Conservation (phyloP, 92 coral and sea anemone genomes). For the Pocillopora meandrina region DNA sequence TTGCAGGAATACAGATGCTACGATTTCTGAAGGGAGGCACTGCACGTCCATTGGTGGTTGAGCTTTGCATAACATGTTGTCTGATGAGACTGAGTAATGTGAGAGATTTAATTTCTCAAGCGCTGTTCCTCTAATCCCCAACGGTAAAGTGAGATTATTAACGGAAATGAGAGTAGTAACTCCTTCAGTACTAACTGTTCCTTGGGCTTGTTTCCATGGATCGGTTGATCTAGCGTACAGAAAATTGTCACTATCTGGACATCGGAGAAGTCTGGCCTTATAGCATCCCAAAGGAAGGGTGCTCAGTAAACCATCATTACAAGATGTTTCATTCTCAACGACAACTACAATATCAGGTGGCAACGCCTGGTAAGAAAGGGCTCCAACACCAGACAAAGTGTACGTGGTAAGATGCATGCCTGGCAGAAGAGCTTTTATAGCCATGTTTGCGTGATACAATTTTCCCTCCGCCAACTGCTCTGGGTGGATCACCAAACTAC, state of each 20-base stretch:
- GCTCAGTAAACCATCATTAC: slow-evolving; percentile 1
- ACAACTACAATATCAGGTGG: slow-evolving; percentile 58
- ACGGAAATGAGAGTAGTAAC: slow-evolving; percentile 38
- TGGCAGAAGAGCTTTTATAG: slow-evolving; percentile 47
- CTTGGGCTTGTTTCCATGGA: slow-evolving; percentile 43
- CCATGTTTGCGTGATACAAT: slow-evolving; percentile 44
- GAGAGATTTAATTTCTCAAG: slow-evolving; percentile 15
- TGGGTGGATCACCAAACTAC: slow-evolving; percentile 27
- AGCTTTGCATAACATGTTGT: slow-evolving; percentile 11
- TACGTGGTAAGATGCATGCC: slow-evolving; percentile 66
- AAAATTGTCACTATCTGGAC: slow-evolving; percentile 34
- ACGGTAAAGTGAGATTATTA: slow-evolving; percentile 34
- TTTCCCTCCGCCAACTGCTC: slow-evolving; percentile 8
- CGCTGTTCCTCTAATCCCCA: slow-evolving; percentile 60
- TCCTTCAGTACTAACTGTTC: slow-evolving; percentile 53
- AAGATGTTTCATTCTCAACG: slow-evolving; percentile 19
- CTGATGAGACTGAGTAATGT: not conserved
- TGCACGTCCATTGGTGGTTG: slow-evolving; percentile 8
- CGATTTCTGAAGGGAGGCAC: slow-evolving; percentile 39
- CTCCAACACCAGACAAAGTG: slow-evolving; percentile 63
- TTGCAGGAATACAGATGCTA: slow-evolving; percentile 56
- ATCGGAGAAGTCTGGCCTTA: slow-evolving; percentile 34
- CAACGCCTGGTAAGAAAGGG: slow-evolving; percentile 40
- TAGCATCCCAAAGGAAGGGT: slow-evolving; percentile 66
- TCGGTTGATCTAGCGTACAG: slow-evolving; percentile 58